Evolutionary conservation across 2,888 invertebrate species (phyloP).

Genomic region (Mythimna albipuncta): DNA sequence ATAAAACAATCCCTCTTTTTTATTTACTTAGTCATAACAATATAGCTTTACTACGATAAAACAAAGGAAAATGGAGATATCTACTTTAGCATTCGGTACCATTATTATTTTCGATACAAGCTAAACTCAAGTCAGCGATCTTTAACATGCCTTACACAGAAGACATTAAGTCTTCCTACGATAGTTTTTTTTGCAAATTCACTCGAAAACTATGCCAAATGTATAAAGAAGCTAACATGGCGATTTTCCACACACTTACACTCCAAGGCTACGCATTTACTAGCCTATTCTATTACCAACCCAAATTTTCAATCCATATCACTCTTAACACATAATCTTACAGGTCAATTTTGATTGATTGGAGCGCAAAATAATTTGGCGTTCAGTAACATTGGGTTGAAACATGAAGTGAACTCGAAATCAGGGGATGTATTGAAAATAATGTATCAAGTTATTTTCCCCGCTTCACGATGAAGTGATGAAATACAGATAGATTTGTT

Average conservation of each 20-base stretch:
- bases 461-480: constrained; percentile 43
- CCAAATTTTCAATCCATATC: background rate
- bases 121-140: constrained; percentile 18
- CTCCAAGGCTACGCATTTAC: constrained; percentile 57
- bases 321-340: background rate
- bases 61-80: background rate
- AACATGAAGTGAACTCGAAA: constrained; percentile 55
- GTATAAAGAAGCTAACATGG: constrained; percentile 55
- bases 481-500: constrained; percentile 43
- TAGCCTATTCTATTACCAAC: constrained; percentile 24
- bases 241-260: constrained; percentile 62
- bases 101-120: constrained; percentile 1
- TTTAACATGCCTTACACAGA: constrained; percentile 1
- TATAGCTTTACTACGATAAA: background rate
- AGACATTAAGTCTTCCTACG: constrained; percentile 12
- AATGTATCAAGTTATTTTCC: constrained; percentile 51
- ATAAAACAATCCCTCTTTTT: background rate
- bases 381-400: constrained; percentile 56
- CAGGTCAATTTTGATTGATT: background rate
- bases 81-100: background rate
- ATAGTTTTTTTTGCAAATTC: constrained; percentile 46
- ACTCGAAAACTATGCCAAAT: constrained; percentile 52
- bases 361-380: constrained; percentile 10
- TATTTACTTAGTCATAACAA: background rate
- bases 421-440: constrained; percentile 55